Evolutionary conservation across 2,888 invertebrate genomes (phyloP).

Genomic region (Phyto melanocephala): DNA sequence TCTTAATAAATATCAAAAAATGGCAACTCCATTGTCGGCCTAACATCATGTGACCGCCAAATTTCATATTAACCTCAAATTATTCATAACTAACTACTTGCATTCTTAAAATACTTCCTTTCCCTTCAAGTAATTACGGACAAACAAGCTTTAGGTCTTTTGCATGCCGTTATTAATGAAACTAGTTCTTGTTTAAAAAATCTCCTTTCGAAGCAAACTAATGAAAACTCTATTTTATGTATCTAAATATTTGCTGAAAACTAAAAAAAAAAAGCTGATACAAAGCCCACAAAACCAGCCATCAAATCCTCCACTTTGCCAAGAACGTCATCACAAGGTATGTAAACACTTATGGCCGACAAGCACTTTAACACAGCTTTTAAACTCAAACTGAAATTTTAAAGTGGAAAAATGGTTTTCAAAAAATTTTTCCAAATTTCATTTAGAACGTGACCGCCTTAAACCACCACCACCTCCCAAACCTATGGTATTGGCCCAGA

Average conservation of each 20-base stretch:
- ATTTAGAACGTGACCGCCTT: conserved; percentile 87
- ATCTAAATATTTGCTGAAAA: conserved; percentile 37
- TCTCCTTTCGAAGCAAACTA: conserved; percentile 31
- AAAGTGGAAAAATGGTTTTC: not conserved
- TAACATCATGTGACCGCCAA: no score
- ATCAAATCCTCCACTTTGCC: conserved; percentile 97
- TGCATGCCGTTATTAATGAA: conserved; percentile 26
- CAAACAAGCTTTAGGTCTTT: not conserved
- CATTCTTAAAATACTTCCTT: conserved; percentile 1
- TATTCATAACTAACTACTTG: no score
- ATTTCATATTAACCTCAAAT: no score
- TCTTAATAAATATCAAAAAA: no score
- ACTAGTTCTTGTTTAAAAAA: not conserved
- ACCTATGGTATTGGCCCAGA: conserved; percentile 87
- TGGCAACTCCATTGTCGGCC: no score
- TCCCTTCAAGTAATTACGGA: conserved; percentile 11
- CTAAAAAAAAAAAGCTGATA: conserved; percentile 84
- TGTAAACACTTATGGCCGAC: conserved; percentile 72
- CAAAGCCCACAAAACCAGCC: conserved; percentile 97
- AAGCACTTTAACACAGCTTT: conserved; percentile 30
- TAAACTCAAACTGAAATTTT: not conserved
- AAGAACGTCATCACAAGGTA: conserved; percentile 96
- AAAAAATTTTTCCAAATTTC: not conserved
- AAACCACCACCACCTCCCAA: conserved; percentile 95
- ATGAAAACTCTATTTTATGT: conserved; percentile 52